Conservation (phyloP, 2,888 invertebrate genomes). For the Sinopyrophorus schimmeli region DNA sequence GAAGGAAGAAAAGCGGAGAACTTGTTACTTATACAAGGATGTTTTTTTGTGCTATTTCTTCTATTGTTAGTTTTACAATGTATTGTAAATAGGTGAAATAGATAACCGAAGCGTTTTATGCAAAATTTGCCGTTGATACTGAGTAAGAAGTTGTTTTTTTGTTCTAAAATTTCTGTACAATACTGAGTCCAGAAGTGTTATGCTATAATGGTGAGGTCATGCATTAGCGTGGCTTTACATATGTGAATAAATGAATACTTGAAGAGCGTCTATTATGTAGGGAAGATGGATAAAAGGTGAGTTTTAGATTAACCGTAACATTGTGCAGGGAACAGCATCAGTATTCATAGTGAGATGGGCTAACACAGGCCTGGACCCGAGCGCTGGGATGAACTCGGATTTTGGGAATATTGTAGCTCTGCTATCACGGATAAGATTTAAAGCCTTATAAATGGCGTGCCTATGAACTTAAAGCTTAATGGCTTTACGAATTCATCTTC, state of each 20-base stretch:
- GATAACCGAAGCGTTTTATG: too few relatives aligned
- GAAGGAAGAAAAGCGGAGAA: too few relatives aligned
- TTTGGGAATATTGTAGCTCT: constrained; percentile 38
- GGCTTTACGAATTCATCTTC: constrained; percentile 36
- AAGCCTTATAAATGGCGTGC: constrained; percentile 44
- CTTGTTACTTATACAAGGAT: too few relatives aligned
- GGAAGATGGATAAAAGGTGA: constrained; percentile 30
- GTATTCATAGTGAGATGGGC: constrained; percentile 35
- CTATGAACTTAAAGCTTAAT: constrained; percentile 39
- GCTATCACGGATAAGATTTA: constrained; percentile 40
- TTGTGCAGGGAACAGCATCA: constrained; percentile 34
- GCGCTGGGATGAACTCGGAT: constrained; percentile 36
- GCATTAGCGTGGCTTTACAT: constrained; percentile 31
- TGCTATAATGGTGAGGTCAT: constrained; percentile 20
- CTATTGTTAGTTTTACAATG: too few relatives aligned
- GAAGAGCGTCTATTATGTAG: constrained; percentile 27
- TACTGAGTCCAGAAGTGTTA: too few relatives aligned
- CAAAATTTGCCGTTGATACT: too few relatives aligned
- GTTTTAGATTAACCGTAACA: constrained; percentile 33
- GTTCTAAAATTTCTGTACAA: too few relatives aligned
- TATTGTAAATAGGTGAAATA: too few relatives aligned
- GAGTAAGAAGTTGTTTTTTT: too few relatives aligned
- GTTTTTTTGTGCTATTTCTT: too few relatives aligned
- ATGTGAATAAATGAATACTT: constrained; percentile 32
- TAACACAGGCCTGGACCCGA: constrained; percentile 35